These are phyloP conservation scores for Ceyx cyanopectus DNA, from an alignment of 2,113 vertebrate species.

Conservation along the genomic window DNA sequence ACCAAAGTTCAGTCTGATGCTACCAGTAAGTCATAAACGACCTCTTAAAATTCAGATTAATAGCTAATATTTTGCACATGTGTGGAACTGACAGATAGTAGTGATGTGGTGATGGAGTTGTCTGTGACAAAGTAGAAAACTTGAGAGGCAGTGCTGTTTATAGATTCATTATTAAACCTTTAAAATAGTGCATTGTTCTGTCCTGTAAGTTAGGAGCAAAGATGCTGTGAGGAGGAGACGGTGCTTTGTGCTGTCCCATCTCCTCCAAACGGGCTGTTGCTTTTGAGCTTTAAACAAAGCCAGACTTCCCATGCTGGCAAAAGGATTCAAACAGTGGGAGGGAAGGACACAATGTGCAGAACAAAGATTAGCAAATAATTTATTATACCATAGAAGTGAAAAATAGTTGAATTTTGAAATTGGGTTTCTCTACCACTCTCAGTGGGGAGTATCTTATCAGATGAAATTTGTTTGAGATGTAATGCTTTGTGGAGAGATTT, in stretches of 20 bases:
- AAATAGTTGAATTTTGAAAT: background rate
- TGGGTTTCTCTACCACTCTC: background rate
- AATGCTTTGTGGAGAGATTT: background rate
- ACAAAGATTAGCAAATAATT: background rate
- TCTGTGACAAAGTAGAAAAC: background rate
- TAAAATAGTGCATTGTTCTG: background rate
- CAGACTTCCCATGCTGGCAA: background rate
- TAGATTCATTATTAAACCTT: background rate
- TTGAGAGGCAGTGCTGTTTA: background rate
- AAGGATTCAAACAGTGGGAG: background rate
- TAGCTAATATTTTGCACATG: background rate
- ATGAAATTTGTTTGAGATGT: background rate
- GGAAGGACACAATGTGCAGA: background rate
- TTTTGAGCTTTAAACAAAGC: slow-evolving; percentile 6
- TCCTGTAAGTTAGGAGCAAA: background rate
- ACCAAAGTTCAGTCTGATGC: background rate
- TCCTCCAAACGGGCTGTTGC: background rate
- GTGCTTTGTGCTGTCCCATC: background rate
- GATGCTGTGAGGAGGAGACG: background rate
- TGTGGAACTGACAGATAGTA: background rate
- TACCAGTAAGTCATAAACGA: background rate
- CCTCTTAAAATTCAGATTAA: background rate
- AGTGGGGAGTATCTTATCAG: background rate
- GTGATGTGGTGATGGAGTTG: background rate
- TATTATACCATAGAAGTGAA: background rate